Conservation (phyloP, 2,113 vertebrate species). For the Cottus gobio region DNA sequence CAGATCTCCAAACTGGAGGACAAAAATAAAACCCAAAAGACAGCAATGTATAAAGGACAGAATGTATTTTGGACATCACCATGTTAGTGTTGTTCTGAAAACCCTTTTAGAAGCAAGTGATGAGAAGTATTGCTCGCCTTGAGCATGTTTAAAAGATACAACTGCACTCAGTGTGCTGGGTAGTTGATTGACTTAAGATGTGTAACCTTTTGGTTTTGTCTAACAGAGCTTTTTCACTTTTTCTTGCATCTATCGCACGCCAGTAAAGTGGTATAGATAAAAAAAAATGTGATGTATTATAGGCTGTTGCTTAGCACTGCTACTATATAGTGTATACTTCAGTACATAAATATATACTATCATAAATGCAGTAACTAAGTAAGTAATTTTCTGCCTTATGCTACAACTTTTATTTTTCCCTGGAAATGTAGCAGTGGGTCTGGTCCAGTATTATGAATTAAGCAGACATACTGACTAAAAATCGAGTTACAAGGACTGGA, state of each 20-base stretch:
- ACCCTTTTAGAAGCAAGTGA: not conserved
- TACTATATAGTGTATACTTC: not conserved
- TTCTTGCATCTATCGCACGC: not conserved
- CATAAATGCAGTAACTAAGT: not conserved
- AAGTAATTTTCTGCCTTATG: not conserved
- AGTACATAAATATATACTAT: not conserved
- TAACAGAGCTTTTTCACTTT: not conserved
- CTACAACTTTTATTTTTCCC: not conserved
- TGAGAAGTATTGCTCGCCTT: not conserved
- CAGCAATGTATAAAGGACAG: not conserved
- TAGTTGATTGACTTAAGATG: not conserved
- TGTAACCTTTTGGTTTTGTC: not conserved
- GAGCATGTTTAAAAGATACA: not conserved
- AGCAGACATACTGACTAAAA: not conserved
- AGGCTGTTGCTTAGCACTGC: not conserved
- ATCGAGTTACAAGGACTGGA: not conserved
- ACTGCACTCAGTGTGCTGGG: not conserved
- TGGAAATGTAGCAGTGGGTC: not conserved
- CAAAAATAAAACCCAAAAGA: not conserved
- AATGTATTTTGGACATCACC: not conserved
- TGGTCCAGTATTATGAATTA: not conserved
- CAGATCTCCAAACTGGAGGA: conserved; percentile 55
- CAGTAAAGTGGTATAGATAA: not conserved
- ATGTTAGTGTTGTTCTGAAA: not conserved
- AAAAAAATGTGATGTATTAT: not conserved